These are phyloP conservation scores for Hydrozoanthus tunicans DNA, from an alignment of 64 coral and sea anemone species.

Conservation along the genomic window DNA sequence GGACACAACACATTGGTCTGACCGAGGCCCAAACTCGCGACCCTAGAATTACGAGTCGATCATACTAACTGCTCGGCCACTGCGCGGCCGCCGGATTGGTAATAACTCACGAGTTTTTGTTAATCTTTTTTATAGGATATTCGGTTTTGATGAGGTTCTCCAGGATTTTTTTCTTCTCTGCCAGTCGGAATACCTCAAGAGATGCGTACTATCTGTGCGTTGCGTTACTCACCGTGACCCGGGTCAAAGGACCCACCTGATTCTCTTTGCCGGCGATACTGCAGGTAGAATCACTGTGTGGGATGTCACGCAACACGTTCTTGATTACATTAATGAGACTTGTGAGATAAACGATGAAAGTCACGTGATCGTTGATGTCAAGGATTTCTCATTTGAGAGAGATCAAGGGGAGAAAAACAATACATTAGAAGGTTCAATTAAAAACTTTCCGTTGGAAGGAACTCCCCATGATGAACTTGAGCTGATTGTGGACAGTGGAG, in stretches of 20 bases:
- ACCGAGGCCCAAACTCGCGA: too few relatives aligned
- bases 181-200: conserved; percentile 73
- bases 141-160: conserved; percentile 47
- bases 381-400: not conserved
- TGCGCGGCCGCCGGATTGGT: too few relatives aligned
- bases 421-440: not conserved
- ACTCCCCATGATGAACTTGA: not conserved
- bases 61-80: too few relatives aligned
- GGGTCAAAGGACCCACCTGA: conserved; percentile 12
- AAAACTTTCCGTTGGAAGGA: not conserved
- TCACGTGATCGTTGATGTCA: not conserved
- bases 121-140: conserved; percentile 34
- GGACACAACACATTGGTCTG: too few relatives aligned
- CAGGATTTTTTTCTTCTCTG: conserved; percentile 62
- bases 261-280: conserved; percentile 87
- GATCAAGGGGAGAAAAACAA: not conserved
- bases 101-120: not conserved
- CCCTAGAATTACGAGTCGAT: too few relatives aligned
- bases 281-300: conserved; percentile 84
- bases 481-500: not conserved
- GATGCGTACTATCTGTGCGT: conserved; percentile 73
- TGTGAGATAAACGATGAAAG: not conserved
- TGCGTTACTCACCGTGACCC: conserved; percentile 44
- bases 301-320: conserved; percentile 69
- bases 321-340: conserved; percentile 56